Percentiles rank a stretch among this genome's conserved stretches.
Evolutionary conservation across 2,113 vertebrate genomes (phyloP).

Genomic region (Ptyas mucosa): DNA sequence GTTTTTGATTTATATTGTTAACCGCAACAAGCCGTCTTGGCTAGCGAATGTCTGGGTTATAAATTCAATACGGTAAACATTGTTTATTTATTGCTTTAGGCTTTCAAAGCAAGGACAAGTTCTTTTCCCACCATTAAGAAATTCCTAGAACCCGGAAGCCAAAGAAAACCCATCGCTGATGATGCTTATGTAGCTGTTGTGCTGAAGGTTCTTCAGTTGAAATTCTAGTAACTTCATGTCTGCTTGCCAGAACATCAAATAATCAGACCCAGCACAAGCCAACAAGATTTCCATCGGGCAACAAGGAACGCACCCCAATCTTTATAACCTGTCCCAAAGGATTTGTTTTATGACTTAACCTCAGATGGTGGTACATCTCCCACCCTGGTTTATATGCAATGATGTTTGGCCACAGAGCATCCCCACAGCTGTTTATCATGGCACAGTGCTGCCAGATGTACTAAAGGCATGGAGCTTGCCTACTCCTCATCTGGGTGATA

Average conservation of each 20-base stretch:
- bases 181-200: constrained; percentile 69
- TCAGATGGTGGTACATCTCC: not conserved
- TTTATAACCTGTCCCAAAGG: not conserved
- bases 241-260: not conserved
- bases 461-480: not conserved
- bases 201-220: constrained; percentile 55
- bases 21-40: not conserved
- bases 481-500: not conserved
- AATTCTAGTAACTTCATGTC: not conserved
- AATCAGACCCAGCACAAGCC: not conserved
- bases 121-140: constrained; percentile 73
- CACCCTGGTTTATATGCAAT: not conserved
- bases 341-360: not conserved
- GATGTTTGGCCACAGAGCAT: not conserved
- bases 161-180: constrained; percentile 77
- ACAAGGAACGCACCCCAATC: not conserved
- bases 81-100: constrained; percentile 62
- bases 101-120: constrained; percentile 80
- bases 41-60: not conserved
- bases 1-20: not conserved
- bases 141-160: constrained; percentile 85
- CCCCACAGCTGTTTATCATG: not conserved
- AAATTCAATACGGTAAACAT: not conserved
- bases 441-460: not conserved
- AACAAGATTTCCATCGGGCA: not conserved